phyloP scores from a whole-genome alignment of 2,888 invertebrate genomes.

The Tinea pellionella region DNA sequence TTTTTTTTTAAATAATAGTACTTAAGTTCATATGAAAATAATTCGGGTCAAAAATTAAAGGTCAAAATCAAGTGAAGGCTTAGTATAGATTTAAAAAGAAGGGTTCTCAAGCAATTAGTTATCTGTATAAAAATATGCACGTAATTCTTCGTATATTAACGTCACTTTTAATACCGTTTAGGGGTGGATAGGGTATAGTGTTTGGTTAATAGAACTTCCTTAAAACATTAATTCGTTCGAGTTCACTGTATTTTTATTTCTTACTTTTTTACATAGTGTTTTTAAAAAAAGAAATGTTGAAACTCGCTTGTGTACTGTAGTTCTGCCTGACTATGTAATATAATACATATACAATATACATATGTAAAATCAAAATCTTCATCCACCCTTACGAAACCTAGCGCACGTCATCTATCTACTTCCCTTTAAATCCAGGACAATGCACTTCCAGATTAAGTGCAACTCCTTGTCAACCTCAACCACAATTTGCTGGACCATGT shows the following conservation, averaged over 20 bases:
- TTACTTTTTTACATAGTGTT: too few species aligned
- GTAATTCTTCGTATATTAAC: not conserved
- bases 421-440: too few species aligned
- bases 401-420: too few species aligned
- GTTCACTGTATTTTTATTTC: too few species aligned
- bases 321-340: too few species aligned
- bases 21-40: not conserved
- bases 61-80: not conserved
- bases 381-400: too few species aligned
- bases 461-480: not conserved
- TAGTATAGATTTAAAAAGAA: not conserved
- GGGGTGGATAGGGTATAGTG: not conserved
- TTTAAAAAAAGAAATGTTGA: too few species aligned
- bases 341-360: too few species aligned
- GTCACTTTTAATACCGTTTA: not conserved
- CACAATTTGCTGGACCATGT: not conserved
- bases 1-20: too few species aligned
- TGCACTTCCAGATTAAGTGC: not conserved
- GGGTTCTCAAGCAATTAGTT: constrained; percentile 1
- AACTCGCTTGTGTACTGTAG: too few species aligned
- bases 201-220: not conserved
- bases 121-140: constrained; percentile 1
- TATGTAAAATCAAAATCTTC: too few species aligned
- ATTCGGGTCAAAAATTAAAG: not conserved
- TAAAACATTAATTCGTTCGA: too few species aligned